phyloP scores from a whole-genome alignment of 2,888 invertebrate genomes.

The Baccha elongata region DNA sequence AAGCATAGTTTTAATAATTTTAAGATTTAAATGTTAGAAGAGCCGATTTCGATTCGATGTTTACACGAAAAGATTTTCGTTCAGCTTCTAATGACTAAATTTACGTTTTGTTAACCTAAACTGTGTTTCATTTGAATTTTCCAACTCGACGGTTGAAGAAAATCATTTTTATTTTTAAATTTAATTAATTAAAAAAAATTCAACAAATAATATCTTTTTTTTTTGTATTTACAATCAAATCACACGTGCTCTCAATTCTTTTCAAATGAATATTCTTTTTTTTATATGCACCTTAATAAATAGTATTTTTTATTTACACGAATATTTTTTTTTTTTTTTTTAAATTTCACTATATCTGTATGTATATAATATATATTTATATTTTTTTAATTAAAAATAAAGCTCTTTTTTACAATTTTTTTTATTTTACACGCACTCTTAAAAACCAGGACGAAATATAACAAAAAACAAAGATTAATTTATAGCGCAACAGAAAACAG shows the following conservation, averaged over 20 bases:
- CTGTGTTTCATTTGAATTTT: conserved; percentile 68
- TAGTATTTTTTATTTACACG: conserved; percentile 39
- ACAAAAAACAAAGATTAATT: conserved; percentile 25
- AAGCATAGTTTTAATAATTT: conserved; percentile 13
- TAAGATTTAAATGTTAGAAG: conserved; percentile 62
- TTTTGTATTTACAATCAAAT: conserved; percentile 77
- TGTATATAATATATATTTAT: conserved; percentile 17
- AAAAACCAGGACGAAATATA: conserved; percentile 26
- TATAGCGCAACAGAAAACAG: conserved; percentile 60
- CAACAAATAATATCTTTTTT: conserved; percentile 29
- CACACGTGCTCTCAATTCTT: conserved; percentile 77
- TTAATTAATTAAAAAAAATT: conserved; percentile 14
- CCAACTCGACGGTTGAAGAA: conserved; percentile 50
- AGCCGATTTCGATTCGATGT: conserved; percentile 70
- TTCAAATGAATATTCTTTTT: conserved; percentile 72
- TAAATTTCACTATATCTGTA: conserved; percentile 40
- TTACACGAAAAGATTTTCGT: conserved; percentile 60
- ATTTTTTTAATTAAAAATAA: conserved; percentile 49
- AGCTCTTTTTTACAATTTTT: conserved; percentile 45
- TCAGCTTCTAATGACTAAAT: conserved; percentile 68
- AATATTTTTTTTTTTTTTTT: conserved; percentile 18
- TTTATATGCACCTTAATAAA: conserved; percentile 68
- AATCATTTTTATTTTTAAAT: conserved; percentile 38
- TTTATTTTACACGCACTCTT: conserved; percentile 47
- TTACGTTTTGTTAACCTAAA: conserved; percentile 74